Conservation (phyloP, 2,888 invertebrate genomes). For the Drosophila melanosoma region DNA sequence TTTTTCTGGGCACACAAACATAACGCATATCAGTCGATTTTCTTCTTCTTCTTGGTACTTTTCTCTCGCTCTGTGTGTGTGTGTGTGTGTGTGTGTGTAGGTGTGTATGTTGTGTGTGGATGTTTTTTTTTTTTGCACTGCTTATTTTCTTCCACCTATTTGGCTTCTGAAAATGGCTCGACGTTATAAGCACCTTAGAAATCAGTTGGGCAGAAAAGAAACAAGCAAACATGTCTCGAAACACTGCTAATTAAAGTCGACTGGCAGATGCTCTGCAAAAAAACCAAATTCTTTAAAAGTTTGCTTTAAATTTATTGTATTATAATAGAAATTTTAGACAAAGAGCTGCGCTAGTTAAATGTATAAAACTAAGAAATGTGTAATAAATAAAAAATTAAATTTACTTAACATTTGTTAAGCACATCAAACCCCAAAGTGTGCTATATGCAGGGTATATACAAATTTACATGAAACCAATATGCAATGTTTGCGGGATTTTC, state of each 20-base stretch:
- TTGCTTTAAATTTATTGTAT: too few relatives aligned
- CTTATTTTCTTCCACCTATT: conserved; percentile 57
- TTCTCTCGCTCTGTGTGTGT: background rate
- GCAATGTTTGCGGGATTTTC: conserved; percentile 56
- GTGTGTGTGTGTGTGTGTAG: background rate
- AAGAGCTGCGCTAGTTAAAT: too few relatives aligned
- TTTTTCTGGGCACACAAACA: conserved; percentile 41
- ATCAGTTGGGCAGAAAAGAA: conserved; percentile 52
- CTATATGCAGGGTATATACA: conserved; percentile 29
- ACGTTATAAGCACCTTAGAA: conserved; percentile 61
- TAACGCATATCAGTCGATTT: conserved; percentile 39
- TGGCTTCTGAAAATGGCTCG: conserved; percentile 53
- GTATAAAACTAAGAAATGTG: too few relatives aligned
- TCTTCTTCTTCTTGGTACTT: conserved; percentile 10
- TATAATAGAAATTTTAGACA: too few relatives aligned
- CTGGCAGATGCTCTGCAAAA: conserved; percentile 16
- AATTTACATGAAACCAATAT: conserved; percentile 56
- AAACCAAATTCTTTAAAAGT: background rate
- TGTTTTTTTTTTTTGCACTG: conserved; percentile 15
- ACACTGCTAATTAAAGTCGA: background rate
- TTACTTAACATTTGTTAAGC: background rate
- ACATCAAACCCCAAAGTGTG: background rate
- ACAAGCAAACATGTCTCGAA: conserved; percentile 27
- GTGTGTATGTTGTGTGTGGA: background rate
- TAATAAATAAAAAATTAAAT: background rate